Evolutionary conservation across 2,888 invertebrate species (phyloP).

Genomic region (Vandiemenella viatica): DNA sequence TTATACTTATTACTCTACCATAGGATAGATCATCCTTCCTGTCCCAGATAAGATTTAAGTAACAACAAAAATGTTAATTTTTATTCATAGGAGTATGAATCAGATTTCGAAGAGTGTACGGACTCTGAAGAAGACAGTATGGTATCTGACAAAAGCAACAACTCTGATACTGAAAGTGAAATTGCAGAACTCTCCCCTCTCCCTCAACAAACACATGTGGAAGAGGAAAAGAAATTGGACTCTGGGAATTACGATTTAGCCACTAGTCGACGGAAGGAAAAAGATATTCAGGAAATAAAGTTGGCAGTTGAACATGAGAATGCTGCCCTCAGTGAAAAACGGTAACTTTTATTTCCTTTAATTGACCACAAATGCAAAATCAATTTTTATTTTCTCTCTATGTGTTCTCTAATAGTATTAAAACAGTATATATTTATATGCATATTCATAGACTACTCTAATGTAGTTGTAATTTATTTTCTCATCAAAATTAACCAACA

Average conservation of each 20-base stretch:
- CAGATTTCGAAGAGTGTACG: constrained; percentile 33
- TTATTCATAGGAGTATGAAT: constrained; percentile 33
- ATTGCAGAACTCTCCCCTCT: constrained; percentile 5
- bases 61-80: too few relatives aligned
- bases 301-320: constrained; percentile 30
- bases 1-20: too few relatives aligned
- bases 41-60: too few relatives aligned
- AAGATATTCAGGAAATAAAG: constrained; percentile 28
- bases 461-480: too few relatives aligned
- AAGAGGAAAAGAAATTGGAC: constrained; percentile 39
- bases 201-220: constrained; percentile 21
- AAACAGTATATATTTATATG: too few relatives aligned
- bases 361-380: neutral
- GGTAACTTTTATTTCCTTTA: constrained; percentile 7
- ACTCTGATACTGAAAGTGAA: constrained; percentile 16
- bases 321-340: constrained; percentile 17
- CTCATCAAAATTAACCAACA: too few relatives aligned
- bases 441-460: too few relatives aligned
- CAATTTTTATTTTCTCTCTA: neutral
- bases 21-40: too few relatives aligned
- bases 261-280: constrained; percentile 17
- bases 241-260: constrained; percentile 41
- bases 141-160: constrained; percentile 16
- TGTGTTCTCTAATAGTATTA: too few relatives aligned
- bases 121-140: constrained; percentile 18